A percentile compares a stretch with the other conserved stretches of the same genome.
Conservation (phyloP, 2,888 invertebrate species). For the Meloe dianella region DNA sequence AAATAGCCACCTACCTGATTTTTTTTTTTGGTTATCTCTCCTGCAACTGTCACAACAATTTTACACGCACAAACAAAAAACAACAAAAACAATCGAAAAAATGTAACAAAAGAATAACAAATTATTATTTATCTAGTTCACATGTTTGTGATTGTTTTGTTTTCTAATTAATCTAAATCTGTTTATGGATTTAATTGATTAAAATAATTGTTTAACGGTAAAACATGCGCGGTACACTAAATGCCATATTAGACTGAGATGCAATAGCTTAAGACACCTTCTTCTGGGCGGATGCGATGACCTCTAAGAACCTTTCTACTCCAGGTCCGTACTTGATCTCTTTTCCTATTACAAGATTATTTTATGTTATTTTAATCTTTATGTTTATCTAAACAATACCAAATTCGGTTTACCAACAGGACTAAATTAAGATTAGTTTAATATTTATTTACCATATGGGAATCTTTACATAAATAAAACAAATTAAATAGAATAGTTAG, state of each 20-base stretch:
- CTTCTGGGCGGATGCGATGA: conserved; percentile 43
- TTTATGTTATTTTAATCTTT: too few relatives aligned
- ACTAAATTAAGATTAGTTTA: too few relatives aligned
- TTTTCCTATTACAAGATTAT: not conserved
- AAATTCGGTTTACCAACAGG: too few relatives aligned
- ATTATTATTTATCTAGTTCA: too few relatives aligned
- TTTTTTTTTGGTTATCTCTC: conserved; percentile 13
- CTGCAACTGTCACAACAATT: not conserved
- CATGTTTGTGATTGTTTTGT: not conserved
- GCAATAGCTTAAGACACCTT: conserved; percentile 37
- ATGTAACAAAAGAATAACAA: too few relatives aligned
- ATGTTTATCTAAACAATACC: too few relatives aligned
- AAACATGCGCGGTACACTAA: conserved; percentile 28
- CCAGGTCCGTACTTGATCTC: conserved; percentile 32
- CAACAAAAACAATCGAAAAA: not conserved
- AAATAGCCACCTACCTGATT: conserved; percentile 32
- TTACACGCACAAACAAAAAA: conserved; percentile 5
- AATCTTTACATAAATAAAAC: too few relatives aligned
- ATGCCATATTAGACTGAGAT: conserved; percentile 38
- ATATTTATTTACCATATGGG: too few relatives aligned
- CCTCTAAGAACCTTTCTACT: conserved; percentile 36
- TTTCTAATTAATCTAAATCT: not conserved
- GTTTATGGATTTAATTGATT: not conserved
- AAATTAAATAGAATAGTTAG: too few relatives aligned
- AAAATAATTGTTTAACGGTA: not conserved